Evolutionary conservation across 2,888 invertebrate species (phyloP).

Genomic region (Flexamia atlantica): DNA sequence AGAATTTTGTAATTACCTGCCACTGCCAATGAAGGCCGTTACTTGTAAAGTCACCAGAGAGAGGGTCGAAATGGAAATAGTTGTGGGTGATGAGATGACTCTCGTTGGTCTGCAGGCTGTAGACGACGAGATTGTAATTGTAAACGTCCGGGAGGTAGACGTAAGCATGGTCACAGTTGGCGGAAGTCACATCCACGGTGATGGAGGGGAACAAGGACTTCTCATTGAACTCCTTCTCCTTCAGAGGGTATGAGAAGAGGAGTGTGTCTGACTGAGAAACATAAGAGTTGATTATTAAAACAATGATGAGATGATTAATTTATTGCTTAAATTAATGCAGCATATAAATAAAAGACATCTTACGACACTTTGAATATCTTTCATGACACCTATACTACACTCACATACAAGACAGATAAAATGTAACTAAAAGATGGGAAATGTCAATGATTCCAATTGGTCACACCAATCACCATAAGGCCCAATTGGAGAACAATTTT

Average conservation of each 20-base stretch:
- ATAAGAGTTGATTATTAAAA: no score
- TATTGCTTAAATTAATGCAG: no score
- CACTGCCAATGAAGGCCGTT: conserved; percentile 78
- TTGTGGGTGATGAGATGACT: conserved; percentile 90
- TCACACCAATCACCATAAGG: no score
- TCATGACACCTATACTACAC: no score
- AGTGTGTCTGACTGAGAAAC: conserved; percentile 47
- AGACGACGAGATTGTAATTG: conserved; percentile 87
- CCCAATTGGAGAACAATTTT: no score
- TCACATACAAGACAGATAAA: no score
- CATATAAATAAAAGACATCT: no score
- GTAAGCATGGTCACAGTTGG: conserved; percentile 85
- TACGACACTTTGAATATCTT: no score
- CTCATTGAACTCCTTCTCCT: conserved; percentile 82
- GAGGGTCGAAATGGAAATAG: conserved; percentile 84
- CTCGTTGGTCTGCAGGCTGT: conserved; percentile 84
- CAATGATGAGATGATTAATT: no score
- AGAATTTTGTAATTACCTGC: no score
- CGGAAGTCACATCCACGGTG: conserved; percentile 83
- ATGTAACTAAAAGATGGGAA: no score
- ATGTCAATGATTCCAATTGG: no score
- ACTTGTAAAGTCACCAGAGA: conserved; percentile 84
- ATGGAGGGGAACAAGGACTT: conserved; percentile 89
- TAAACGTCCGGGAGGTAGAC: conserved; percentile 86
- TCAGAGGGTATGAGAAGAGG: conserved; percentile 83